Evolutionary conservation across 2,113 vertebrate species (phyloP).

Genomic region (Archocentrus centrarchus): DNA sequence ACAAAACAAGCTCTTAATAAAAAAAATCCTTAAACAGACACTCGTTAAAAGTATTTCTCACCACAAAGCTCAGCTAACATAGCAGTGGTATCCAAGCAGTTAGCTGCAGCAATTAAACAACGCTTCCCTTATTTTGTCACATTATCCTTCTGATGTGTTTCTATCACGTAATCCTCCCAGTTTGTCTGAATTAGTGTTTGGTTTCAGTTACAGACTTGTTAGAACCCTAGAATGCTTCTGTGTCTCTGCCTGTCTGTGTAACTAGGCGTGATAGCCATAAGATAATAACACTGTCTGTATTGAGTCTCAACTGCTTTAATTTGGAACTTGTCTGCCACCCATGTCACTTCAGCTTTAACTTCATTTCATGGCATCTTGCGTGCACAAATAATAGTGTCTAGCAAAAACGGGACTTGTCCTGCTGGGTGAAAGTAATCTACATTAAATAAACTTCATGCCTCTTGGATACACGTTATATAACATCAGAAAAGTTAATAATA

Average conservation of each 20-base stretch:
- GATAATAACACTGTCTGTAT: constrained; percentile 5
- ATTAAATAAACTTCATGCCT: neutral
- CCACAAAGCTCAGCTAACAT: neutral
- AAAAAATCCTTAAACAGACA: neutral
- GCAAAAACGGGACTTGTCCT: neutral
- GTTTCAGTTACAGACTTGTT: neutral
- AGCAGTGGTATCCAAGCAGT: neutral
- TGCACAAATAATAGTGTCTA: neutral
- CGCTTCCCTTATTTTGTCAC: neutral
- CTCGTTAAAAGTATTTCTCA: neutral
- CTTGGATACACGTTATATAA: neutral
- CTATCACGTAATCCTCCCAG: neutral
- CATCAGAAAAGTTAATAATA: neutral
- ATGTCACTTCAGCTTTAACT: constrained; percentile 21
- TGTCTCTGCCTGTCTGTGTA: constrained; percentile 3
- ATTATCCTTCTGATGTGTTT: neutral
- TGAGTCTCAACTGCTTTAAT: neutral
- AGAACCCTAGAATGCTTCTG: constrained; percentile 6
- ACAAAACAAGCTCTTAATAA: constrained; percentile 2
- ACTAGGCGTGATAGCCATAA: constrained; percentile 11
- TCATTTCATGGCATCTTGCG: neutral
- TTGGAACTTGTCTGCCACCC: neutral
- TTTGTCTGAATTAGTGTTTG: neutral
- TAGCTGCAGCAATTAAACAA: neutral
- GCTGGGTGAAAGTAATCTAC: neutral